Evolutionary conservation across 2,797 vertebrate species (phyloP).

Genomic region (Catostomus latipinnis): DNA sequence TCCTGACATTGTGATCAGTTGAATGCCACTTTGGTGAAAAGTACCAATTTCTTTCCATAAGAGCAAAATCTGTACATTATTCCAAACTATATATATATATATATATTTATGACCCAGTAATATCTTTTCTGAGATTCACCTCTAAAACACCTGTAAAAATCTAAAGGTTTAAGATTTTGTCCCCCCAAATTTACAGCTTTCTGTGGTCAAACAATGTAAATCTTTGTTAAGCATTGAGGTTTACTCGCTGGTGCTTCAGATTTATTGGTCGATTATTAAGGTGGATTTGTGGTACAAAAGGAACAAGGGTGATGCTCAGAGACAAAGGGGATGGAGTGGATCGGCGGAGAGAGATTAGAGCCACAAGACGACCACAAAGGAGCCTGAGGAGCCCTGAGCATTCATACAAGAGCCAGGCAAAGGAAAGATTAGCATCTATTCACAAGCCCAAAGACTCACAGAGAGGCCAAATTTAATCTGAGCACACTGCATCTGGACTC

Average conservation of each 20-base stretch:
- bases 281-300: slow-evolving; percentile 73
- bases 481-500: slow-evolving; percentile 76
- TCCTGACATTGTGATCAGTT: no score
- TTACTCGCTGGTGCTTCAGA: slow-evolving; percentile 49
- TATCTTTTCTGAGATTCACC: no score
- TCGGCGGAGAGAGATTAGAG: slow-evolving; percentile 70
- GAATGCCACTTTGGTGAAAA: no score
- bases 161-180: no score
- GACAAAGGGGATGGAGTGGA: slow-evolving; percentile 63
- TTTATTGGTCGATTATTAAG: slow-evolving; percentile 64
- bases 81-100: no score
- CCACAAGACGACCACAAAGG: slow-evolving; percentile 55
- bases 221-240: not conserved
- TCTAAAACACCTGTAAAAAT: no score
- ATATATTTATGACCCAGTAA: no score
- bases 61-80: no score
- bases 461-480: slow-evolving; percentile 73
- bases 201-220: not conserved
- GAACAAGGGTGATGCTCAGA: slow-evolving; percentile 52
- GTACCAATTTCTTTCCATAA: no score
- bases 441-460: slow-evolving; percentile 63
- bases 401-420: slow-evolving; percentile 60
- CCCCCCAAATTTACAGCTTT: not conserved
- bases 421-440: slow-evolving; percentile 73
- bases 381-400: slow-evolving; percentile 59